Evolutionary conservation across 2,113 vertebrate genomes (phyloP), one percentile per base, ranked within the genome.

Genomic region (Cygnus atratus): DNA sequence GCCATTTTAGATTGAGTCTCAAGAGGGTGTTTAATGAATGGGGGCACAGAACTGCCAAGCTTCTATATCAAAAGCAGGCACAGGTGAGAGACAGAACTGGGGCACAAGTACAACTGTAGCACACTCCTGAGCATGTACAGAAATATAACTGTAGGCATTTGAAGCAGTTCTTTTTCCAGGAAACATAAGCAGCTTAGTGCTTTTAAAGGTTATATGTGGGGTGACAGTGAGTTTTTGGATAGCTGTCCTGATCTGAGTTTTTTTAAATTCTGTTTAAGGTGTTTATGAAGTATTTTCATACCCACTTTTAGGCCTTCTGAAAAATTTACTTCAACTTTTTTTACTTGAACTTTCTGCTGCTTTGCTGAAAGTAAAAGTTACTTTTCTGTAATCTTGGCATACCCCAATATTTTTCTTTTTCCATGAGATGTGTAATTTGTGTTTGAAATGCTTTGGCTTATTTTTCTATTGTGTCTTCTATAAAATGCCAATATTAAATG

Each of bases 241-340:
- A 77, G 8, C 15, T 71, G 3, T 84, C 77, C 91, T 74, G n/a
- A 76, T 92, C 26, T 70, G 50, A 3, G 2, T 9, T 58, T 90
- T 90, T 79, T 88, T 86, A 29, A 84, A 89, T 88, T 86, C 33
- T 50, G 62, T 83, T 92, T 70, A 76, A 86, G 63, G 71, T 73
- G 58, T 65, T 95, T 58, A 86, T 74, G 55, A 92, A 88, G 44
- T 84, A 88, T 90, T 95, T 92, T 74, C 31, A 62, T 83, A 73
- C 72, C 73, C 75, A 92, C 31, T 41, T 88, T 71, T 57, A 86
- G 65, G 33, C 11, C 24, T 71, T 22, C 3, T 92, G 55, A 90
- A 90, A 91, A 87, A 33, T 33, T 63, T 67, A 33, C 22, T 71
- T 75, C 25, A 87, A 52, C 37, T 87, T 93, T 48, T 48, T 48